A percentile compares a stretch with the other conserved stretches of the same genome.
Conservation (phyloP, 2,888 invertebrate genomes). For the Oconnorella tubifera region DNA sequence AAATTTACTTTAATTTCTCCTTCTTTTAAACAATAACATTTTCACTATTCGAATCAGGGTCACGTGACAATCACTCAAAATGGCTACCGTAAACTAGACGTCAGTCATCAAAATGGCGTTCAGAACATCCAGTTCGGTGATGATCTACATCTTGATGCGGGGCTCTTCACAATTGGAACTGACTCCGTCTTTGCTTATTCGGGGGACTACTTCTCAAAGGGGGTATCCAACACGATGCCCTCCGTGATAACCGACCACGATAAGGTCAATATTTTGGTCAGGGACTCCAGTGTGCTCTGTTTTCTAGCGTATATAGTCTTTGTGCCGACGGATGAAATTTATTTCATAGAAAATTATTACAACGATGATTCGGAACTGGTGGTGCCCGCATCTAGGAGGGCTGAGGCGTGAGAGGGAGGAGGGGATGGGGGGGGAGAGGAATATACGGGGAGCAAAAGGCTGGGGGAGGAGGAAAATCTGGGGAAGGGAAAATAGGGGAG, state of each 20-base stretch:
- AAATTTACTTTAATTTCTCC: too few relatives aligned
- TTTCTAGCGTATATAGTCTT: slow-evolving; percentile 21
- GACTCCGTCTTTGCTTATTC: slow-evolving; percentile 23
- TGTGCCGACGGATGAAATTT: slow-evolving; percentile 19
- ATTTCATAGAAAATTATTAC: slow-evolving; percentile 27
- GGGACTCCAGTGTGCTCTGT: slow-evolving; percentile 20
- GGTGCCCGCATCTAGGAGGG: too few relatives aligned
- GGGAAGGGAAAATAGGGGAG: too few relatives aligned
- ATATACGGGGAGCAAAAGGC: too few relatives aligned
- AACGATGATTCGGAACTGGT: slow-evolving; percentile 12
- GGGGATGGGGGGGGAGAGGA: too few relatives aligned
- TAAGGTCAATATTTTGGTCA: slow-evolving; percentile 19
- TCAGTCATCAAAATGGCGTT: slow-evolving; percentile 11
- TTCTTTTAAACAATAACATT: too few relatives aligned
- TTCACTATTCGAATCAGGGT: slow-evolving; percentile 2
- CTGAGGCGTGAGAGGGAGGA: too few relatives aligned
- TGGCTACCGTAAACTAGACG: slow-evolving; percentile 24
- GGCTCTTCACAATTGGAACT: slow-evolving; percentile 18
- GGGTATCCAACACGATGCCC: slow-evolving; percentile 9
- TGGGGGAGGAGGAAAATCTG: too few relatives aligned
- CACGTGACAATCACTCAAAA: slow-evolving; percentile 21
- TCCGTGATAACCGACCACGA: slow-evolving; percentile 16
- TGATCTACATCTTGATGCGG: slow-evolving; percentile 26
- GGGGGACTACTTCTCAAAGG: slow-evolving; percentile 25
- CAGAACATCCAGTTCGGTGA: slow-evolving; percentile 17